These are phyloP conservation scores for Dinocampus coccinellae DNA, from an alignment of 2,888 invertebrate species.

Conservation along the genomic window DNA sequence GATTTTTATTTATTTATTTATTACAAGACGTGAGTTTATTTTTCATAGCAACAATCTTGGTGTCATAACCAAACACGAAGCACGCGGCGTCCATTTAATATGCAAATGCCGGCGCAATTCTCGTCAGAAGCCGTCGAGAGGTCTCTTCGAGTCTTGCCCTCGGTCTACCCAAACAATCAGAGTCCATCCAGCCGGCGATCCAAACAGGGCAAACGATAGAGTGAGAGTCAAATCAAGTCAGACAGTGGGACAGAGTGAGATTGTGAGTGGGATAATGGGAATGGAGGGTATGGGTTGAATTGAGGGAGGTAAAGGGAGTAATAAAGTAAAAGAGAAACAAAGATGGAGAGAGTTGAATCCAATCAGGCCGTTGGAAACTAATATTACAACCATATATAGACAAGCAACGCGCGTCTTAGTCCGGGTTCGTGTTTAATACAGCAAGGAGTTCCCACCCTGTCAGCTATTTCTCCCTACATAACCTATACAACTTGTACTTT, in stretches of 20 bases:
- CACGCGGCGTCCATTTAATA: conserved; percentile 38
- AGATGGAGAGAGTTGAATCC: conserved; percentile 40
- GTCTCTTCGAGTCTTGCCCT: conserved; percentile 26
- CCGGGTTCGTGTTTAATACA: conserved; percentile 52
- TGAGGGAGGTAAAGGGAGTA: background rate
- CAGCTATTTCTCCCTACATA: background rate
- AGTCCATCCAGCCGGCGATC: conserved; percentile 42
- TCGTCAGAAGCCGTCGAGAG: conserved; percentile 27
- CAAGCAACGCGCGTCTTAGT: conserved; percentile 45
- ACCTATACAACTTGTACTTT: background rate
- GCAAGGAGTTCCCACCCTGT: conserved; percentile 37
- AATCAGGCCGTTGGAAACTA: conserved; percentile 53
- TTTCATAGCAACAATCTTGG: conserved; percentile 15
- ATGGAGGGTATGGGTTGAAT: no score
- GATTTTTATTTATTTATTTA: background rate
- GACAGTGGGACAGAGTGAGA: no score
- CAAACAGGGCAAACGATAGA: conserved; percentile 42
- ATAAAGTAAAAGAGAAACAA: conserved; percentile 34
- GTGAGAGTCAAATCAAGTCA: no score
- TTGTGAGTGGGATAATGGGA: no score
- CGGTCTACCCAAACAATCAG: conserved; percentile 45
- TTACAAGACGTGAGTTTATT: background rate
- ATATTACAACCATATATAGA: conserved; percentile 44
- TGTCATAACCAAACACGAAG: conserved; percentile 27
- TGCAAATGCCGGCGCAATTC: conserved; percentile 33